Evolutionary conservation across 2,888 invertebrate genomes (phyloP), one percentile per base, ranked within the genome.

Genomic region (Mythimna albipuncta): DNA sequence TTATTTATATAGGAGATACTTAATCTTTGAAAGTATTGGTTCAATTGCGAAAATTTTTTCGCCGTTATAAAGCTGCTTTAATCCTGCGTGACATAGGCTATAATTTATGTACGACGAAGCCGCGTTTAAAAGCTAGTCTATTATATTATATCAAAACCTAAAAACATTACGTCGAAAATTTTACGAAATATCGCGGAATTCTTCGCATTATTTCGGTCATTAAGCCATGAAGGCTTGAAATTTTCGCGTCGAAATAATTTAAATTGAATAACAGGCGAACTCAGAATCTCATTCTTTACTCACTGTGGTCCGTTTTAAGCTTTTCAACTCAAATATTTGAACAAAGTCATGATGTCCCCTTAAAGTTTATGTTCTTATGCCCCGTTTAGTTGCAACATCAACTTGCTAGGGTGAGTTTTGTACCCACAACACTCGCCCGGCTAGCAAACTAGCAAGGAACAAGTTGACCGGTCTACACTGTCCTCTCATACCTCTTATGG

Each of bases 241-340:
- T 76, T 77, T 80, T 83, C 71, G 63, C 64, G 72, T 75, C 62
- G 76, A 82, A 85, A 84, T 87, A 87, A 88, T 87, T 81, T 84
- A 80, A 85, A 86, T 87, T 79, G 82, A 85, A 86, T 84, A 82
- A 79, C 77, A 77, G 35, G 58, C 47, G 44, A 73, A 69, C 72
- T 84, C 59, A 16, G 54, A 71, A 77, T 82, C 82, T 87, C 87
- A 87, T 89, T 90, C 85, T 88, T 86, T 76, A 88, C 89, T 88
- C 89, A 88, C 85, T 89, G 86, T 89, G 89, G 90, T 89, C 87
- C 84, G 82, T 85, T 87, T 89, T 87, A 87, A 89, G 87, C 86
- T 87, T 88, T 87, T 89, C 87, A 88, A 90, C 86, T 89, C 89
- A 92, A 93, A 93, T 92, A 93, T 94, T 92, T 91, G 91, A 88